Evolutionary conservation across 2,888 invertebrate species (phyloP).

Genomic region (Dorcus parallelipipedus): DNA sequence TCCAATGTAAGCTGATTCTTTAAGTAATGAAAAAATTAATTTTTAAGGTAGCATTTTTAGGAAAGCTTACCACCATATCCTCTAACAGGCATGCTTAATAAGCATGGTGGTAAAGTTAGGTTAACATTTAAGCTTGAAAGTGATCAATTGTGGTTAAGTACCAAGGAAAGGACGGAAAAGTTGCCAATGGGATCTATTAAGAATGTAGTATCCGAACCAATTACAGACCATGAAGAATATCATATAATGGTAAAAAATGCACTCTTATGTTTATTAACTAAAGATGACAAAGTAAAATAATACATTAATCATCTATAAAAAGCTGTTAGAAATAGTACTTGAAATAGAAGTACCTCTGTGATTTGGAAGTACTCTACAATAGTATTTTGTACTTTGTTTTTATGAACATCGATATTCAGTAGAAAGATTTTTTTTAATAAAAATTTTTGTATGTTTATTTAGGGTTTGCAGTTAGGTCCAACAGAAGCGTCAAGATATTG

Average conservation of each 20-base stretch:
- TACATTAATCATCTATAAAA: too few species aligned
- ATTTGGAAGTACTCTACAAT: too few species aligned
- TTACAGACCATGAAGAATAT: slow-evolving; percentile 86
- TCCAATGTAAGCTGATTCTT: slow-evolving; percentile 35
- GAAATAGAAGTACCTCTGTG: too few species aligned
- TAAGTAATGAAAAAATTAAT: slow-evolving; percentile 1
- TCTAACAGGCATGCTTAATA: slow-evolving; percentile 86
- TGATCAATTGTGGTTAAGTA: slow-evolving; percentile 89
- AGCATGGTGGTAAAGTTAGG: slow-evolving; percentile 83
- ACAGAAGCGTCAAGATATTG: slow-evolving; percentile 90
- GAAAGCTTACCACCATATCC: slow-evolving; percentile 79
- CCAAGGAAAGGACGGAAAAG: slow-evolving; percentile 90
- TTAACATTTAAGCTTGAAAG: slow-evolving; percentile 88
- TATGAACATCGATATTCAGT: too few species aligned
- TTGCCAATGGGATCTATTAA: slow-evolving; percentile 87
- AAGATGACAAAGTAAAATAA: too few species aligned
- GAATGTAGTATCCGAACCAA: slow-evolving; percentile 75
- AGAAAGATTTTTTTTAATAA: too few species aligned
- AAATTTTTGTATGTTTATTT: slow-evolving; percentile 19
- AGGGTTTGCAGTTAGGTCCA: slow-evolving; percentile 86
- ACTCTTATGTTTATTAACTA: too few species aligned
- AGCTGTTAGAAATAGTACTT: too few species aligned
- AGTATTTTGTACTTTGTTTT: too few species aligned
- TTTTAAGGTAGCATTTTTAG: slow-evolving; percentile 46
- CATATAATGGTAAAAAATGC: slow-evolving; percentile 73